Evolutionary conservation across 2,888 invertebrate species (phyloP), one percentile per base, ranked within the genome.

Genomic region (Nomada fabriciana): DNA sequence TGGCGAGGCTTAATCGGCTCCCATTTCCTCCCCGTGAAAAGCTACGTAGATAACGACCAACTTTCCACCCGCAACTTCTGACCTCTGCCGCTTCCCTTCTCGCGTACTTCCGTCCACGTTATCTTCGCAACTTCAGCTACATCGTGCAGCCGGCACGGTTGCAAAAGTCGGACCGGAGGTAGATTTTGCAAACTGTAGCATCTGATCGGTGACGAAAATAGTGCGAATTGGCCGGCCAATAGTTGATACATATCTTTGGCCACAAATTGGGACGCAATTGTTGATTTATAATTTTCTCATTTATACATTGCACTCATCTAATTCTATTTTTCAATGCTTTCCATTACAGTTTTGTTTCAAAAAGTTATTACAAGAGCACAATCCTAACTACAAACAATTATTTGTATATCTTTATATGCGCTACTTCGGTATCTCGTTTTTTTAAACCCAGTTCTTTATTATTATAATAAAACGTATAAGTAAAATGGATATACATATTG

Each of bases 1-100:
- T 91, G 91, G 92, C 92, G 90, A 91, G 91, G 91, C 92, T 93
- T 93, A 92, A 92, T 92, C 91, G 91, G 86, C 86, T 84, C 78
- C 89, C 89, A 90, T 92, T 92, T 91, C 89, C 91, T 84, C 86
- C 85, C 87, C 82, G 86, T 90, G 90, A 91, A 91, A 91, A 90
- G 89, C 91, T 89, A 78, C 89, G 86, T 84, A 87, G 91, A 92
- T 92, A 93, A 93, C 91, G 90, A 91, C 91, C 85, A 89, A 90
- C 91, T 91, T 92, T 88, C 86, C 85, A 72, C 84, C 88, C 80
- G 72, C 84, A 77, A 84, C 81, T 84, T 82, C 84, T 84, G 85
- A 87, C 84, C 86, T 75, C 75, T 76, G 80, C 74, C 80, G 65
- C 59, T 72, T 60, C 60, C 72, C 63, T 61, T 70, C 73, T 29